Conservation (phyloP, 1,140 invertebrate genomes). For the Arctopsyche grandis region DNA sequence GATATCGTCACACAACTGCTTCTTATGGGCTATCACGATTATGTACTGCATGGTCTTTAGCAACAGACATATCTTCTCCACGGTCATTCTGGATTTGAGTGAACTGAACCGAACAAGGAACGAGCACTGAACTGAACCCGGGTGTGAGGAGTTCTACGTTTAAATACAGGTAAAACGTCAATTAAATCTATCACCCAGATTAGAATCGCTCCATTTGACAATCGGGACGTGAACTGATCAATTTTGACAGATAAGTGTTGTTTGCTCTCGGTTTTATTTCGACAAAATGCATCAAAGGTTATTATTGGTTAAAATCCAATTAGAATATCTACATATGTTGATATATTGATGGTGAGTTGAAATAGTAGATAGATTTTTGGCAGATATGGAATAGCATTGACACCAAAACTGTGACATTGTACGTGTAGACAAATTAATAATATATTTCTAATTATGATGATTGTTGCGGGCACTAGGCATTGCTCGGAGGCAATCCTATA, state of each 20-base stretch:
- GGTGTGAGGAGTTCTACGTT: not conserved
- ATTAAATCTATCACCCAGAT: slow-evolving; percentile 4
- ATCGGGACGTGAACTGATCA: not conserved
- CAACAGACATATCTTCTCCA: slow-evolving; percentile 49
- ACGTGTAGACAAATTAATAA: too few relatives aligned
- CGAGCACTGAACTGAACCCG: not conserved
- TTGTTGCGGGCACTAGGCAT: too few relatives aligned
- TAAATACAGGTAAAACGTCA: not conserved
- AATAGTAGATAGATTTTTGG: too few relatives aligned
- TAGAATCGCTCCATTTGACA: not conserved
- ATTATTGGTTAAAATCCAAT: too few relatives aligned
- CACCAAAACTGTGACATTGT: too few relatives aligned
- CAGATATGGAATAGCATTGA: too few relatives aligned
- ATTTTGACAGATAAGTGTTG: not conserved
- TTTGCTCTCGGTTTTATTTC: too few relatives aligned
- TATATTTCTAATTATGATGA: too few relatives aligned
- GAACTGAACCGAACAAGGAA: not conserved
- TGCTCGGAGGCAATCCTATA: too few relatives aligned
- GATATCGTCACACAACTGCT: slow-evolving; percentile 48
- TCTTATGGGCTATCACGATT: slow-evolving; percentile 48
- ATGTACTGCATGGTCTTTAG: slow-evolving; percentile 53
- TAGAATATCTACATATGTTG: too few relatives aligned
- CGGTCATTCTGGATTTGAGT: slow-evolving; percentile 33
- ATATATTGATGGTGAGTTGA: too few relatives aligned
- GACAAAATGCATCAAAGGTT: too few relatives aligned